Conservation (phyloP, 1,140 invertebrate genomes). For the Cyrtorhinus lividipennis region DNA sequence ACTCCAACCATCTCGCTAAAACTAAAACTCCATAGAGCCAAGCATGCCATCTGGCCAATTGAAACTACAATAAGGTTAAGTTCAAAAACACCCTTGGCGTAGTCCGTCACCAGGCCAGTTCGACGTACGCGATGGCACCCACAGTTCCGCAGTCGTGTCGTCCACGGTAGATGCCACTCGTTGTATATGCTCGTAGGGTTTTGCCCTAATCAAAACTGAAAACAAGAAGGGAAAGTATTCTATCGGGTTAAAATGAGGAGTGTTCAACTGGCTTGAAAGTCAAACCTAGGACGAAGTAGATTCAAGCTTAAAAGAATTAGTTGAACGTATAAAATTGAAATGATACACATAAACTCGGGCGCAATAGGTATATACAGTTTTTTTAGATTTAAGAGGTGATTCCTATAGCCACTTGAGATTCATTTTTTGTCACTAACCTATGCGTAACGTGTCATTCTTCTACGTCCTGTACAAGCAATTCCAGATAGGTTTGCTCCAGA, state of each 20-base stretch:
- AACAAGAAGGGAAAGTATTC: slow-evolving; percentile 22
- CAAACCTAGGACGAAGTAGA: too few relatives aligned
- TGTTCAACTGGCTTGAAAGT: too few relatives aligned
- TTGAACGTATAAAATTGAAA: too few relatives aligned
- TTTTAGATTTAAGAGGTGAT: too few relatives aligned
- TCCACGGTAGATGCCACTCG: slow-evolving; percentile 91
- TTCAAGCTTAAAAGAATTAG: too few relatives aligned
- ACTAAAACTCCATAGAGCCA: too few relatives aligned
- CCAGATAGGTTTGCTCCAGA: neutral
- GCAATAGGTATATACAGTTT: too few relatives aligned
- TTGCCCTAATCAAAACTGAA: slow-evolving; percentile 95
- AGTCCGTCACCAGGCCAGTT: slow-evolving; percentile 95
- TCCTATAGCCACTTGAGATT: too few relatives aligned
- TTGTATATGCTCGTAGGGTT: slow-evolving; percentile 99
- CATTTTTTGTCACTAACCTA: neutral
- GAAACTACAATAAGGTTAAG: too few relatives aligned
- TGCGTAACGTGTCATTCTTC: slow-evolving; percentile 1
- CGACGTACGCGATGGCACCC: slow-evolving; percentile 78
- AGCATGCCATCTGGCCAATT: too few relatives aligned
- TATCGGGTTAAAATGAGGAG: too few relatives aligned
- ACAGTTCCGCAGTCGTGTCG: slow-evolving; percentile 83
- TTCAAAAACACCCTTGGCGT: slow-evolving; percentile 78
- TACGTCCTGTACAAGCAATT: slow-evolving; percentile 4
- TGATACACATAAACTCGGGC: too few relatives aligned
- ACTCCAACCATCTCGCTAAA: neutral